Conservation (phyloP, 2,113 vertebrate species). For the Laterallus jamaicensis region DNA sequence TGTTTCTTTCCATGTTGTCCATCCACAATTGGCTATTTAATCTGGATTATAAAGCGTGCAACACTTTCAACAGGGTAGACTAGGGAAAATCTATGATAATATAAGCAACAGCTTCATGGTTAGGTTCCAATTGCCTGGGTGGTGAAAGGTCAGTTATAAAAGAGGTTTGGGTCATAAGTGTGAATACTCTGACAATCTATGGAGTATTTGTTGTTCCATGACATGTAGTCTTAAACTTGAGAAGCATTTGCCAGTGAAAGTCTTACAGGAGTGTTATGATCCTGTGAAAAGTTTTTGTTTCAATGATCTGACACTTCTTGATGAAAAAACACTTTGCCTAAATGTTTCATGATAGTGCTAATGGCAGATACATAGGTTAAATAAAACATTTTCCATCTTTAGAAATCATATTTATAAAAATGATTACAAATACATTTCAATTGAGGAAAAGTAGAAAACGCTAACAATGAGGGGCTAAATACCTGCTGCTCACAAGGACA, state of each 20-base stretch:
- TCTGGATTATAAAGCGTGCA: background rate
- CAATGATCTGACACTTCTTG: background rate
- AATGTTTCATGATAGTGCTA: background rate
- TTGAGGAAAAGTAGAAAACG: conserved; percentile 49
- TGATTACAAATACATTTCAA: conserved; percentile 58
- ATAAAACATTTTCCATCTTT: conserved; percentile 44
- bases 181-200: background rate
- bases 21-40: background rate
- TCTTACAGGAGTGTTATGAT: background rate
- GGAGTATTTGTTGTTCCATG: background rate
- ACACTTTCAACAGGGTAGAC: background rate
- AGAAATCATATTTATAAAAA: conserved; percentile 47
- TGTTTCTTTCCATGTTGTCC: background rate
- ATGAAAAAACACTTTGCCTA: background rate
- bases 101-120: background rate
- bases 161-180: background rate
- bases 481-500: conserved; percentile 63
- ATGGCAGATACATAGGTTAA: background rate
- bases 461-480: conserved; percentile 66
- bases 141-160: background rate
- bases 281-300: background rate
- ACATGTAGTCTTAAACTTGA: background rate
- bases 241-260: background rate
- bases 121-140: background rate
- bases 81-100: background rate